A percentile compares a stretch with the other conserved stretches of the same genome.
These are phyloP conservation scores for Lineus longissimus DNA, from an alignment of 1,140 invertebrate genomes.

Conservation along the genomic window DNA sequence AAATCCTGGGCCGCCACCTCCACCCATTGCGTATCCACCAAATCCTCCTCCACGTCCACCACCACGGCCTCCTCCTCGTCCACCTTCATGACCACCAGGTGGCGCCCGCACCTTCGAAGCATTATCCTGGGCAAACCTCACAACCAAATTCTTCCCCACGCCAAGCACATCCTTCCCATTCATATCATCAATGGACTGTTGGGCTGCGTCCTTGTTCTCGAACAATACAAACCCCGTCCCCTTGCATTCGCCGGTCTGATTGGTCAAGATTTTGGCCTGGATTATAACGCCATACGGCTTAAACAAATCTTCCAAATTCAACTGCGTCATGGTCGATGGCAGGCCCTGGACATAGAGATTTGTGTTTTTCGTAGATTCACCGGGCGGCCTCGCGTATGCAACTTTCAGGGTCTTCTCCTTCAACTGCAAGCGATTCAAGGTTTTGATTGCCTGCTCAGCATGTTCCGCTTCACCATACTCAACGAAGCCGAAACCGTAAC, in stretches of 20 bases:
- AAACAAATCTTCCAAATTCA: conserved; percentile 79
- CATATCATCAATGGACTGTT: conserved; percentile 77
- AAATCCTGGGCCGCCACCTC: conserved; percentile 10
- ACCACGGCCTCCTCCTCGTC: not conserved
- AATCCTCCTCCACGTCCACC: conserved; percentile 17
- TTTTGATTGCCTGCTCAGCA: conserved; percentile 78
- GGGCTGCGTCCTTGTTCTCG: conserved; percentile 64
- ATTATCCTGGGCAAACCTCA: conserved; percentile 89
- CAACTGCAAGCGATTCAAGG: conserved; percentile 82
- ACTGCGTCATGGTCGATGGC: conserved; percentile 64
- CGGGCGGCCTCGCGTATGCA: conserved; percentile 83
- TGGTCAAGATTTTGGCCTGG: conserved; percentile 82
- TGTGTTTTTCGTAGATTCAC: conserved; percentile 89
- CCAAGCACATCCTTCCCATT: conserved; percentile 83
- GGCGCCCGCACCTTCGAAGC: conserved; percentile 64
- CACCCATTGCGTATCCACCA: not conserved
- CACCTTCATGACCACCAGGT: not conserved
- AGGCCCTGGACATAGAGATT: conserved; percentile 92
- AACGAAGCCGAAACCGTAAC: conserved; percentile 94
- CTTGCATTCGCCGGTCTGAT: conserved; percentile 74
- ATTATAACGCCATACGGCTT: conserved; percentile 82
- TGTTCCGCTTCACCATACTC: conserved; percentile 83
- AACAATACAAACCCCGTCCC: conserved; percentile 85
- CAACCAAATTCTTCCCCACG: conserved; percentile 74
- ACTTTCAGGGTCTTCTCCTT: conserved; percentile 85